Evolutionary conservation across 1,140 invertebrate species (phyloP), one percentile per base, ranked within the genome.

Genomic region (Palaemon carinicauda): DNA sequence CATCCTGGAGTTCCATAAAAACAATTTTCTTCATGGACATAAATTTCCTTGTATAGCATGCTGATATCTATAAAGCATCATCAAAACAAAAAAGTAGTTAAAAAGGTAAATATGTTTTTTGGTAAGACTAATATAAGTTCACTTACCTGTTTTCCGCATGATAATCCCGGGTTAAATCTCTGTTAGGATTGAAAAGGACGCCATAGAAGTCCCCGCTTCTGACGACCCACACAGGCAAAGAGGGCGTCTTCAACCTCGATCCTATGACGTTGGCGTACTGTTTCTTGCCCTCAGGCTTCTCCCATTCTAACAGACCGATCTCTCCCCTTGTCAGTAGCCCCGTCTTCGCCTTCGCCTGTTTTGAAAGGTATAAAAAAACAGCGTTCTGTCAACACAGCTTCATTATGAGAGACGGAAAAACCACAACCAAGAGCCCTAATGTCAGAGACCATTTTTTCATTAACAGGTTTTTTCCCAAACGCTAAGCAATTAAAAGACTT

Each of bases 161-260:
- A 92, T 96, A 96, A 91, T 96, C 96, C 88, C 95, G 93, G 41
- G 96, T 92, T 21, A 96, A 92, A 90, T 96, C 96, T 60, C 94
- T 92, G 90, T 96, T 96, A 0, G 94, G 94, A 90, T 96, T 96
- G 90, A 96, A 96, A 0, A 96, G 91, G 1, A 96, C 92, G 2
- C 95, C 96, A 88, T 94, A 95, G 89, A 96, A 94, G 0, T 95
- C 95, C 1, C 94, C 93, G 84, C 95, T 95, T 74, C 94, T 93
- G 1, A 95, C 95, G 9, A 96, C 89, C 96, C 96, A 97, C 89
- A 97, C 95, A 7, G 96, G 96, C 52, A 94, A 92, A 90, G 94
- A 95, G 24, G 96, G 96, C 3, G 96, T 97, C 91, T 96, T 96
- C 65, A 97, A 91, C 31, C 96, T 93, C 1, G 96, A 96, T 17